These are phyloP conservation scores for Pachyseris speciosa DNA, from an alignment of 64 coral and sea anemone genomes.

Conservation along the genomic window DNA sequence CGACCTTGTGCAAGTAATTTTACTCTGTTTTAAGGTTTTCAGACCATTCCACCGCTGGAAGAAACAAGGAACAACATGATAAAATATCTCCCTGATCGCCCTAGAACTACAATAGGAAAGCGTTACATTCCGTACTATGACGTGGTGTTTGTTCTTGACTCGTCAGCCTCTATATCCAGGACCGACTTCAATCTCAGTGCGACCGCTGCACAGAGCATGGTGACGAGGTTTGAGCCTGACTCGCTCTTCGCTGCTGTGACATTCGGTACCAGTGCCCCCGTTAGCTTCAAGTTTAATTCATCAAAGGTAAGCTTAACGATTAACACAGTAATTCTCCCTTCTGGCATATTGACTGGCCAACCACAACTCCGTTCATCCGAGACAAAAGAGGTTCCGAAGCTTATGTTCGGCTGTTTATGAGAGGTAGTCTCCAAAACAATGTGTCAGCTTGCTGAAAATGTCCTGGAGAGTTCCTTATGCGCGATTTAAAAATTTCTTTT, in stretches of 20 bases:
- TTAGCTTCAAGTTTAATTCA: conserved; percentile 45
- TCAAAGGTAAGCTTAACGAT: conserved; percentile 1
- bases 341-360: too few species aligned
- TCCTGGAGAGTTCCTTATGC: too few species aligned
- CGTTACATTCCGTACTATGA: conserved; percentile 28
- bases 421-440: too few species aligned
- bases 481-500: not conserved
- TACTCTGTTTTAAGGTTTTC: conserved; percentile 22
- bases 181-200: conserved; percentile 44
- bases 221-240: conserved; percentile 44
- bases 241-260: conserved; percentile 44
- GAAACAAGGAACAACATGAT: conserved; percentile 20
- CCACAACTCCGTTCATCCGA: too few species aligned
- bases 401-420: too few species aligned
- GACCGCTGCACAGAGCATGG: not conserved
- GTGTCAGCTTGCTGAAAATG: too few species aligned
- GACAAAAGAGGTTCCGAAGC: too few species aligned
- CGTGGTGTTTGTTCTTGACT: conserved; percentile 59
- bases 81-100: conserved; percentile 44
- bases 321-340: too few species aligned
- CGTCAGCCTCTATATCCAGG: conserved; percentile 16
- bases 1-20: not conserved
- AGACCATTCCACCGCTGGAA: conserved; percentile 20
- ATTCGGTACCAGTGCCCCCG: conserved; percentile 1
- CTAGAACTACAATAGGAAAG: not conserved